phyloP scores from a whole-genome alignment of 2,113 vertebrate species.

The Sphyrna mokarran region DNA sequence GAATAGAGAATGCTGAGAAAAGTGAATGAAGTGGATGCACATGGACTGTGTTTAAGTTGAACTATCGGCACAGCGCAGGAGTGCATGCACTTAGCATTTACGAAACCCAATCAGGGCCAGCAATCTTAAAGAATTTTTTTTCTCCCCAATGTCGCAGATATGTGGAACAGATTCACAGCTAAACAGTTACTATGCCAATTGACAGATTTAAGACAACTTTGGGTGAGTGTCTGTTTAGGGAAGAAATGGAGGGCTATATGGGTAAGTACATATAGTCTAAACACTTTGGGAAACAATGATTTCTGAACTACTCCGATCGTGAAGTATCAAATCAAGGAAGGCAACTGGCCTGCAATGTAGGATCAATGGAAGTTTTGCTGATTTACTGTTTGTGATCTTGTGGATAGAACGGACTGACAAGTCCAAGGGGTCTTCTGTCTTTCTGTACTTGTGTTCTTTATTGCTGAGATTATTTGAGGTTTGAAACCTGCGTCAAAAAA shows the following conservation, averaged over 20 bases:
- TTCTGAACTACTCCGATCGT: background rate
- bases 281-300: background rate
- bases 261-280: background rate
- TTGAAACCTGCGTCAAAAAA: background rate
- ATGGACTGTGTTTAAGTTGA: background rate
- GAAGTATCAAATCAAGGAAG: background rate
- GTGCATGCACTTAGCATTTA: background rate
- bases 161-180: slow-evolving; percentile 1
- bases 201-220: background rate
- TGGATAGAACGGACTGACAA: too few relatives aligned
- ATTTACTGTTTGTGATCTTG: background rate
- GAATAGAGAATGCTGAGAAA: background rate
- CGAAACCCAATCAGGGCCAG: background rate
- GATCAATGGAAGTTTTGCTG: background rate
- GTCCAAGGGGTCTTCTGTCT: background rate
- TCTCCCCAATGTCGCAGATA: background rate
- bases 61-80: background rate
- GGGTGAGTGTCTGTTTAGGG: background rate
- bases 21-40: background rate
- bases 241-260: background rate
- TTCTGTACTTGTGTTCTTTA: background rate
- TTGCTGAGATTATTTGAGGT: background rate
- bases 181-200: background rate
- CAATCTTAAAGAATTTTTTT: background rate
- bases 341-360: background rate